Conservation (phyloP, 2,113 vertebrate genomes). For the Myotis yumanensis region DNA sequence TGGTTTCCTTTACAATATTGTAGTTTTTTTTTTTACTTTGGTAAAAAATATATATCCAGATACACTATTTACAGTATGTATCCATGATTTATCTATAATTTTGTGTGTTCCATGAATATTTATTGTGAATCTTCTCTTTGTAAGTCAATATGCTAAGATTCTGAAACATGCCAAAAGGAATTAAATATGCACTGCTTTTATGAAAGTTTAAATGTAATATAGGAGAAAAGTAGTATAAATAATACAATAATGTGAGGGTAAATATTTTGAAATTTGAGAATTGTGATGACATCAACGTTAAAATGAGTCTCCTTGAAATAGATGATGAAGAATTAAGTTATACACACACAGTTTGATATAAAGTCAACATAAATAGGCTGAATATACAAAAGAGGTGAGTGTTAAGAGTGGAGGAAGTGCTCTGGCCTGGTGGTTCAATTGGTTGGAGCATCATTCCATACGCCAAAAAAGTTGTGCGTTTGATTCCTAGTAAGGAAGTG, state of each 20-base stretch:
- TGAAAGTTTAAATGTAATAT: conserved; percentile 13
- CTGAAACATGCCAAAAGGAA: conserved; percentile 30
- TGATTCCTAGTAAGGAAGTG: neutral
- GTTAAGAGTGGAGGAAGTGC: neutral
- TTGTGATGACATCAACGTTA: neutral
- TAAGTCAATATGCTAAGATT: conserved; percentile 46
- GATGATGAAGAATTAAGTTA: neutral
- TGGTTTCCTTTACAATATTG: neutral
- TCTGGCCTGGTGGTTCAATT: neutral
- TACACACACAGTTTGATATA: neutral
- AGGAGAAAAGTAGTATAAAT: conserved; percentile 30
- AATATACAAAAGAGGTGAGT: neutral
- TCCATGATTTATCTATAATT: conserved; percentile 36
- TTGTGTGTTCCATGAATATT: conserved; percentile 30
- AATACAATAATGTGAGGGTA: neutral
- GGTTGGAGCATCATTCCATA: neutral
- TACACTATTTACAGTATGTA: neutral
- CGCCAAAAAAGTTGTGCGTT: neutral
- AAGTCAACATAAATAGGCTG: neutral
- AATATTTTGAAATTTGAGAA: conserved; percentile 43
- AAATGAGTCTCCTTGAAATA: neutral
- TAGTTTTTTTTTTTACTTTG: neutral
- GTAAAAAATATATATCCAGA: neutral
- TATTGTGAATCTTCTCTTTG: neutral
- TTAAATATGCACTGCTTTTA: neutral